These are phyloP conservation scores for Marasmarcha lunaedactyla DNA, from an alignment of 2,888 invertebrate genomes.

Conservation along the genomic window DNA sequence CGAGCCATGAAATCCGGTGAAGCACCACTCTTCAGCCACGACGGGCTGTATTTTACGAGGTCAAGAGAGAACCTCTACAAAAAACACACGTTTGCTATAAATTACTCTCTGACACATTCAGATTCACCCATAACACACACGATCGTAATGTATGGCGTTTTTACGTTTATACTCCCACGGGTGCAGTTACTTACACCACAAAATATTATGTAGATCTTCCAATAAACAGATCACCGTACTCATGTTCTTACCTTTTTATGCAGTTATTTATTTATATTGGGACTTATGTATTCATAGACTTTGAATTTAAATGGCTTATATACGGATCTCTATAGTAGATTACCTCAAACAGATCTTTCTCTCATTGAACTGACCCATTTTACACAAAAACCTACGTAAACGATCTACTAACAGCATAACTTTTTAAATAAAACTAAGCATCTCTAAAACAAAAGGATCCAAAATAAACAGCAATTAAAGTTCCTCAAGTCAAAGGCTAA, in stretches of 20 bases:
- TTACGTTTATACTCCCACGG: slow-evolving; percentile 32
- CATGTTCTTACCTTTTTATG: too few relatives aligned
- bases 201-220: background rate
- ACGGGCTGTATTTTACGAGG: slow-evolving; percentile 64
- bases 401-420: too few relatives aligned
- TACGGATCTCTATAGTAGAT: too few relatives aligned
- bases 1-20: slow-evolving; percentile 41
- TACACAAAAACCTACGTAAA: too few relatives aligned
- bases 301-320: too few relatives aligned
- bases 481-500: slow-evolving; percentile 1
- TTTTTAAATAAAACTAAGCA: too few relatives aligned
- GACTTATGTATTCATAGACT: too few relatives aligned
- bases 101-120: slow-evolving; percentile 69
- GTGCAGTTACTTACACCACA: slow-evolving; percentile 11
- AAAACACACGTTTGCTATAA: slow-evolving; percentile 62
- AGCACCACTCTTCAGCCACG: slow-evolving; percentile 43
- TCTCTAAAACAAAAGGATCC: background rate
- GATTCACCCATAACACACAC: slow-evolving; percentile 63
- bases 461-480: slow-evolving; percentile 1
- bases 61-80: slow-evolving; percentile 63
- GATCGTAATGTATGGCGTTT: slow-evolving; percentile 60
- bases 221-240: too few relatives aligned
- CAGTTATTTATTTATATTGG: too few relatives aligned
- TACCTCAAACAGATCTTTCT: too few relatives aligned
- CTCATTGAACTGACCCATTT: too few relatives aligned